Evolutionary conservation across 92 coral and sea anemone species (phyloP).

Genomic region (Palythoa heliodiscus): DNA sequence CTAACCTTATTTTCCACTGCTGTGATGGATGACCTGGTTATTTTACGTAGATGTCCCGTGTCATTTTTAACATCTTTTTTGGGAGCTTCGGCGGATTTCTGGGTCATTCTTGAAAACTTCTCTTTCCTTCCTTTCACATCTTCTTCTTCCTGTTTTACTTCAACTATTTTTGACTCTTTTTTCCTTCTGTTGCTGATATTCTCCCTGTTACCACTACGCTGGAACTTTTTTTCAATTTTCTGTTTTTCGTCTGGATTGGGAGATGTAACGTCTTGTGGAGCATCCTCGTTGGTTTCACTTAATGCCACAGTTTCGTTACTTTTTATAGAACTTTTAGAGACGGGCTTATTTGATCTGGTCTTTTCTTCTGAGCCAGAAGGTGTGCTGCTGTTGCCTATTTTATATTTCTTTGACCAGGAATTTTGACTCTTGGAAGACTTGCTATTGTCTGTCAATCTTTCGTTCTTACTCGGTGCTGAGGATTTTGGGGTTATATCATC

Average conservation of each 20-base stretch:
- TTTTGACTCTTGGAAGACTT: not conserved
- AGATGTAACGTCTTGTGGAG: not conserved
- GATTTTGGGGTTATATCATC: conserved; percentile 21
- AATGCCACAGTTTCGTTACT: conserved; percentile 17
- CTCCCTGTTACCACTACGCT: not conserved
- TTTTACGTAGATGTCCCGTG: conserved; percentile 24
- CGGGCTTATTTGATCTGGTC: not conserved
- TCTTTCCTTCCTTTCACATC: not conserved
- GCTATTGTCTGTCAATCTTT: not conserved
- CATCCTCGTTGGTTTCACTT: not conserved
- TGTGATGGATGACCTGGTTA: not conserved
- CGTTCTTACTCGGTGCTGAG: not conserved
- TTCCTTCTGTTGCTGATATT: not conserved
- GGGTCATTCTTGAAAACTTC: not conserved
- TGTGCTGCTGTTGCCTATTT: not conserved
- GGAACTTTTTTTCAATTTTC: not conserved
- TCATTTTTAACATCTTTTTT: not conserved
- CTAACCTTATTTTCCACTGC: not conserved
- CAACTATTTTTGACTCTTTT: not conserved
- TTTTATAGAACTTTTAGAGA: not conserved
- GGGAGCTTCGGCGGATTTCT: not conserved
- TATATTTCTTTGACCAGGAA: conserved; percentile 12
- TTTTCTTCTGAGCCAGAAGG: not conserved
- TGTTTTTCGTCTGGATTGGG: not conserved
- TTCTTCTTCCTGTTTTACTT: not conserved